phyloP scores from a whole-genome alignment of 2,888 invertebrate genomes.

The Muscina levida region DNA sequence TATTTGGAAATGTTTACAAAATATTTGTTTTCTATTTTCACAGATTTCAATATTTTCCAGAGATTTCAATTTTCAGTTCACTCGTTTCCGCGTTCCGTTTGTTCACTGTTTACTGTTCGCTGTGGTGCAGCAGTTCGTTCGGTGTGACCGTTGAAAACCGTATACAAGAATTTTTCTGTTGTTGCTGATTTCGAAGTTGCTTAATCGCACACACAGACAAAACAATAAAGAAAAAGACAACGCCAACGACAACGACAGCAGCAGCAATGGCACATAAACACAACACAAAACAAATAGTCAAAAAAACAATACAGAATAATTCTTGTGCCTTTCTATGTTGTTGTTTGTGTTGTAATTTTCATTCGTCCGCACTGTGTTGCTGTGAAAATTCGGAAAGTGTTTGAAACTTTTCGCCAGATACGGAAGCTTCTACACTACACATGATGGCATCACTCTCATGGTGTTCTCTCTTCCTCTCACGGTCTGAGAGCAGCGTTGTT shows the following conservation, averaged over 20 bases:
- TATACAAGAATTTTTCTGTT: slow-evolving; percentile 69
- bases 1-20: slow-evolving; percentile 7
- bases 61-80: slow-evolving; percentile 17
- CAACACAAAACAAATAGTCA: slow-evolving; percentile 13
- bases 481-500: background rate
- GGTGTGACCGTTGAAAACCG: slow-evolving; percentile 66
- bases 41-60: background rate
- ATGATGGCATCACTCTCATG: background rate
- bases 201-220: slow-evolving; percentile 58
- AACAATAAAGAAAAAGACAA: slow-evolving; percentile 40
- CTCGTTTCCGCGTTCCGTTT: slow-evolving; percentile 46
- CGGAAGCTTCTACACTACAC: background rate
- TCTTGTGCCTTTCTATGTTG: background rate
- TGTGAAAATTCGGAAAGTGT: slow-evolving; percentile 60
- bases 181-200: slow-evolving; percentile 67
- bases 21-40: slow-evolving; percentile 26
- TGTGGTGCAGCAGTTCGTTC: slow-evolving; percentile 42
- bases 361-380: slow-evolving; percentile 36
- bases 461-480: background rate
- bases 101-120: slow-evolving; percentile 36
- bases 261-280: slow-evolving; percentile 1
- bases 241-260: background rate
- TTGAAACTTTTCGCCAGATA: slow-evolving; percentile 27
- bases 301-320: background rate
- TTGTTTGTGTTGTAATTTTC: slow-evolving; percentile 21